Evolutionary conservation across 2,113 vertebrate genomes (phyloP), one percentile per base, ranked within the genome.

Genomic region (Seriola rivoliana): DNA sequence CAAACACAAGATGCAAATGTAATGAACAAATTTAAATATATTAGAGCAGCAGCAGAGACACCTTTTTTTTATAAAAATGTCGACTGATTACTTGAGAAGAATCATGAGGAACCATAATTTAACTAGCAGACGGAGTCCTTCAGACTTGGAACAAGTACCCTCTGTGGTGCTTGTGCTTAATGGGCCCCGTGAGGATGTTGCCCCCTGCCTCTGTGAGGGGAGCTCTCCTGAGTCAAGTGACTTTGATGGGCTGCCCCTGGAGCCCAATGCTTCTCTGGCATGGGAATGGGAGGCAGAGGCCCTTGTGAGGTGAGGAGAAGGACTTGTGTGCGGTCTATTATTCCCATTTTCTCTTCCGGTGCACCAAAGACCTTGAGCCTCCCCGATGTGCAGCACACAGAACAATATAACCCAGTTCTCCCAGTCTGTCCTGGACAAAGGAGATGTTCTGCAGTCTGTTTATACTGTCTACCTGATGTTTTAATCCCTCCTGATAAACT

Each of bases 141-240:
- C 67, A 85, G 80, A 71, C 71, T 68, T 44, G 65, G 59, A 85
- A 79, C 84, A 81, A 91, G 91, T 59, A 72, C 85, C 78, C 84
- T 87, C 80, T 71, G 64, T 80, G 78, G 89, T 87, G 78, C 91
- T 91, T 85, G 84, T 88, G 85, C 91, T 93, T 91, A 92, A 92
- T 85, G 80, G 87, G 52, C 84, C 85, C 81, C 36, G 78, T 87
- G 91, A 92, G 89, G 77, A 83, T 78, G 73, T 82, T 89, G 84
- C 75, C 89, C 89, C 87, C 80, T 78, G 73, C 88, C 80, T 73
- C 87, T 78, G 55, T 67, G 71, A 90, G 87, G 86, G 83, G 86
- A 81, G 87, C 76, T 89, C 89, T 88, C 85, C 84, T 91, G 87
- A 91, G 92, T 93, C 92, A 93, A 93, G 92, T 93, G 90, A 93